Percentiles rank a stretch among this genome's conserved stretches.
These are phyloP conservation scores for Otolemur garnettii DNA, from an alignment of 2,113 vertebrate genomes.

Conservation along the genomic window DNA sequence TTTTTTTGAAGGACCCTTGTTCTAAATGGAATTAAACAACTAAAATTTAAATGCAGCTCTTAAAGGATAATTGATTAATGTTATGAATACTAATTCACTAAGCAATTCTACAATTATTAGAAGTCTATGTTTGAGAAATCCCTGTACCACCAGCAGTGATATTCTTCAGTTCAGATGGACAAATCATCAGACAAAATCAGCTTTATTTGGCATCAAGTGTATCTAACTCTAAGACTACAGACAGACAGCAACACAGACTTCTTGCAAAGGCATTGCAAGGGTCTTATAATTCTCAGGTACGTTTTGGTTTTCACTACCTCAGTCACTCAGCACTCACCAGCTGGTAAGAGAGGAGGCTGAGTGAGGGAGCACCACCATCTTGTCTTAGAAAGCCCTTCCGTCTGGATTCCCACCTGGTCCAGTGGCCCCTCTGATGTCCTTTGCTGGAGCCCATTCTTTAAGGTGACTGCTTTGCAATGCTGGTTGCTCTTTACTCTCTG, in stretches of 20 bases:
- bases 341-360: background rate
- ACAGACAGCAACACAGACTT: background rate
- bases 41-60: background rate
- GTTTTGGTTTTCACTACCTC: background rate
- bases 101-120: background rate
- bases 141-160: background rate
- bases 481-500: background rate
- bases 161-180: background rate
- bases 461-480: background rate
- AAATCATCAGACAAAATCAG: background rate
- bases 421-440: background rate
- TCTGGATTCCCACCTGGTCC: background rate
- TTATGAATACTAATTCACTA: background rate
- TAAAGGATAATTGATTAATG: background rate
- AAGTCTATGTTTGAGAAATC: background rate
- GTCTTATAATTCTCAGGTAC: background rate
- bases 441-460: background rate
- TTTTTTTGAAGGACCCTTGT: background rate
- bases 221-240: background rate
- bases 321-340: background rate
- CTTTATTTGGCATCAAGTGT: background rate
- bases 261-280: background rate
- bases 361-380: background rate
- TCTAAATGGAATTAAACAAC: background rate
- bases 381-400: background rate